Percentiles rank a stretch among this genome's conserved stretches.
phyloP scores from a whole-genome alignment of 2,113 vertebrate genomes.

The Tiliqua scincoides region DNA sequence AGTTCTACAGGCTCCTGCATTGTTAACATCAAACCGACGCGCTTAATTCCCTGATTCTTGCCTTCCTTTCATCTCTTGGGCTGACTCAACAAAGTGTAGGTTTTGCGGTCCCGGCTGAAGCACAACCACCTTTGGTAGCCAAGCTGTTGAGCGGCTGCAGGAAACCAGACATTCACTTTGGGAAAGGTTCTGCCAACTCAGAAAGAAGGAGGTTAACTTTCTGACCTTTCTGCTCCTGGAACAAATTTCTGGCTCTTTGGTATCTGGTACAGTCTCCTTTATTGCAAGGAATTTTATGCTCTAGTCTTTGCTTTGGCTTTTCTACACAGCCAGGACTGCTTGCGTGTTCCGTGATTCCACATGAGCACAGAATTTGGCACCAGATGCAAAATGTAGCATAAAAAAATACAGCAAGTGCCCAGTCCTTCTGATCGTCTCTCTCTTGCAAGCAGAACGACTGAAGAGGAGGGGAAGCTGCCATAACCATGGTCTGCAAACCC shows the following conservation, averaged over 20 bases:
- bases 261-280: background rate
- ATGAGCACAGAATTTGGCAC: background rate
- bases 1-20: background rate
- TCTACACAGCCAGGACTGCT: background rate
- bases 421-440: background rate
- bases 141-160: slow-evolving; percentile 41
- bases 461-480: background rate
- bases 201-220: slow-evolving; percentile 40
- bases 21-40: slow-evolving; percentile 31
- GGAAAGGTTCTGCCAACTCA: slow-evolving; percentile 35
- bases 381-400: background rate
- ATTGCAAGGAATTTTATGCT: background rate
- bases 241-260: background rate
- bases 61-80: slow-evolving; percentile 47
- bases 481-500: background rate
- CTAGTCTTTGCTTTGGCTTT: background rate
- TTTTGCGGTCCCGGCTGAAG: slow-evolving; percentile 53
- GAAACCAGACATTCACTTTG: slow-evolving; percentile 45
- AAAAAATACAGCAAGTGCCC: background rate
- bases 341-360: background rate
- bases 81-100: slow-evolving; percentile 53
- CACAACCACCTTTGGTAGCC: slow-evolving; percentile 1
- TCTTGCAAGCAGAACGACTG: background rate
- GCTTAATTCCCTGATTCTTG: slow-evolving; percentile 36
- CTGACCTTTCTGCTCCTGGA: slow-evolving; percentile 19